These are phyloP conservation scores for Nanorana parkeri DNA, from an alignment of 2,113 vertebrate genomes.

Conservation along the genomic window DNA sequence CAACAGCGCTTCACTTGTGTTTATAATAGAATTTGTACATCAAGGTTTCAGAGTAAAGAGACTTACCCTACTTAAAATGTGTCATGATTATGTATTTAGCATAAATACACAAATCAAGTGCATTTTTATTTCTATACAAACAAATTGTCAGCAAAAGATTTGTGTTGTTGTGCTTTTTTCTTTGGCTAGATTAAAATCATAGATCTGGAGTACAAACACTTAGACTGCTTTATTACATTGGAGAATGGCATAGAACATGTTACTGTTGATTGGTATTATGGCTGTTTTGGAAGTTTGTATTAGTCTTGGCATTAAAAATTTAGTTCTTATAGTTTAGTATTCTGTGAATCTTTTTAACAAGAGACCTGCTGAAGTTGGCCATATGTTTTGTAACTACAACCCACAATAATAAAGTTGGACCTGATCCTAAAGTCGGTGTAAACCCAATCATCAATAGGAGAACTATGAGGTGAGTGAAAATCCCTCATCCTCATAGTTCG, in stretches of 20 bases:
- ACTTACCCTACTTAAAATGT: neutral
- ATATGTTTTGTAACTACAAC: too few relatives aligned
- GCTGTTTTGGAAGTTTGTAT: neutral
- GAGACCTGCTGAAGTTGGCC: too few relatives aligned
- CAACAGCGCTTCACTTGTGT: neutral
- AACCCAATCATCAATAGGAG: too few relatives aligned
- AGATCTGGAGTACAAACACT: slow-evolving; percentile 10
- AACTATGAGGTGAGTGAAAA: too few relatives aligned
- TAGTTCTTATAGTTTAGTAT: neutral
- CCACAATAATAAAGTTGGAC: too few relatives aligned
- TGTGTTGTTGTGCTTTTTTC: neutral
- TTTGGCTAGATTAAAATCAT: slow-evolving; percentile 22
- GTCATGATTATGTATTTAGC: slow-evolving; percentile 7
- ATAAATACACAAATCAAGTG: neutral
- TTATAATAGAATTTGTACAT: slow-evolving; percentile 18
- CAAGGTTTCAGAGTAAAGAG: neutral
- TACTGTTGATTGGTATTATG: slow-evolving; percentile 12
- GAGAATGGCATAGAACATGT: neutral
- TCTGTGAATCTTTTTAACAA: neutral
- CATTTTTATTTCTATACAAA: neutral
- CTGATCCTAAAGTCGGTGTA: too few relatives aligned
- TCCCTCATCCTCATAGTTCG: too few relatives aligned
- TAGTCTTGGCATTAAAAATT: neutral
- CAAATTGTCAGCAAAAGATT: neutral
- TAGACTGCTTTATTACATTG: neutral